phyloP scores from a whole-genome alignment of 2,113 vertebrate genomes.

The Tachycineta bicolor region DNA sequence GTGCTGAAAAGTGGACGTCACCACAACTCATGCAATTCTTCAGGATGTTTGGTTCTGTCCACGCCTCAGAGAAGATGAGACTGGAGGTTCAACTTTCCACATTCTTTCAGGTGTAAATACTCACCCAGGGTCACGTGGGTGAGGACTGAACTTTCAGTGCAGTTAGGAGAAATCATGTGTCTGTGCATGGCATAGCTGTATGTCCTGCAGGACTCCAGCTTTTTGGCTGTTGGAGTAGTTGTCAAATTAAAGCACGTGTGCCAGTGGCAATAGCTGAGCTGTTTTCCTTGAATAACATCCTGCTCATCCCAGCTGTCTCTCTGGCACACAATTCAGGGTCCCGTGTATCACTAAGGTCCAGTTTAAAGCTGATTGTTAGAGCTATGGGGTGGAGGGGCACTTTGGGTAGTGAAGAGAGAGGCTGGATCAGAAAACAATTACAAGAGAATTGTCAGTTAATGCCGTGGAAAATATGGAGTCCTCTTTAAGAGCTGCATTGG shows the following conservation, averaged over 20 bases:
- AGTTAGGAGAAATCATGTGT: rapidly evolving
- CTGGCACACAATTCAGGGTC: background rate
- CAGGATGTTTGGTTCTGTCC: background rate
- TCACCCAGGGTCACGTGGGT: background rate
- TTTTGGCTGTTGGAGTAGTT: background rate
- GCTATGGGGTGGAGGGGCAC: background rate
- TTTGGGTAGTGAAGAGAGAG: background rate
- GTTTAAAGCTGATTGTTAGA: background rate
- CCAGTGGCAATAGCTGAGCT: background rate
- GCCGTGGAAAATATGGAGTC: background rate
- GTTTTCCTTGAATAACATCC: background rate
- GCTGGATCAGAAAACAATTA: background rate
- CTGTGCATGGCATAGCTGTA: rapidly evolving
- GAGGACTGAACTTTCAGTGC: background rate
- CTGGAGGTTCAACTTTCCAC: background rate
- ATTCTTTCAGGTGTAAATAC: background rate
- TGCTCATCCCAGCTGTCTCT: background rate
- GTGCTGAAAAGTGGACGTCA: background rate
- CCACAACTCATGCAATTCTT: background rate
- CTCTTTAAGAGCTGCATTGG: background rate
- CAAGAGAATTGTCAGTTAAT: conserved; percentile 4
- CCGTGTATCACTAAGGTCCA: rapidly evolving
- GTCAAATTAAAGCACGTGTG: background rate
- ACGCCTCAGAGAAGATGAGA: background rate
- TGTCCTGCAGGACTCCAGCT: background rate